These are phyloP conservation scores for Mionectes macconnelli DNA, from an alignment of 2,113 vertebrate species.

Conservation along the genomic window DNA sequence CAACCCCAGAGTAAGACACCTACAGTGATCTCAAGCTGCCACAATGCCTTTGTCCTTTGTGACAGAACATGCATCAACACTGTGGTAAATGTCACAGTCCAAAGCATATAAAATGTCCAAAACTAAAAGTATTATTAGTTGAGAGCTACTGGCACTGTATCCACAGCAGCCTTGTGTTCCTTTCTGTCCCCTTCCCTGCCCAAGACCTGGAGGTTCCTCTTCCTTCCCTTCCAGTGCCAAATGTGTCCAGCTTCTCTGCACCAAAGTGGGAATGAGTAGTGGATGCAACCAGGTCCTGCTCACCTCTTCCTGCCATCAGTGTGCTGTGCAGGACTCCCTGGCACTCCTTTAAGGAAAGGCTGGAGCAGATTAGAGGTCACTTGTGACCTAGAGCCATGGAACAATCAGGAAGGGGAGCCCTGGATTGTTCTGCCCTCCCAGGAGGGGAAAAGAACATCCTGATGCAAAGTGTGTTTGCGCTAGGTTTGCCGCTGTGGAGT, in stretches of 20 bases:
- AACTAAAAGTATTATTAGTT: neutral
- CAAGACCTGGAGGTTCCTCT: fast-evolving
- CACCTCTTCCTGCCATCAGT: neutral
- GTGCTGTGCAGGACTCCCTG: neutral
- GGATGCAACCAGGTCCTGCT: neutral
- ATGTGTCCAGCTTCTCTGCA: neutral
- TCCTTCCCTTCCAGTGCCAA: neutral
- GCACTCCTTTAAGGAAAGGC: neutral
- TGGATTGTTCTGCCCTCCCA: neutral
- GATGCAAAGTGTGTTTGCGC: neutral
- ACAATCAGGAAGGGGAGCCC: neutral
- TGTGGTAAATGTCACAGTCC: neutral
- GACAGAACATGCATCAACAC: neutral
- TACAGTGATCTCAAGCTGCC: neutral
- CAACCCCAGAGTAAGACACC: neutral
- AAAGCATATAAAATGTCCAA: neutral
- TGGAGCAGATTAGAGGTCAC: neutral
- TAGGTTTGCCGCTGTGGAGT: neutral
- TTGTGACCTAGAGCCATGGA: neutral
- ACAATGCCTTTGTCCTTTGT: neutral
- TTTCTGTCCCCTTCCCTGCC: neutral
- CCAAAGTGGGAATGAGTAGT: neutral
- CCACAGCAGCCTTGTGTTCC: neutral
- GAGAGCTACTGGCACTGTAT: neutral
- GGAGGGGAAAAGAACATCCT: neutral